These are phyloP conservation scores for Drosophila bocki DNA, from an alignment of 1,140 invertebrate genomes.

Conservation along the genomic window DNA sequence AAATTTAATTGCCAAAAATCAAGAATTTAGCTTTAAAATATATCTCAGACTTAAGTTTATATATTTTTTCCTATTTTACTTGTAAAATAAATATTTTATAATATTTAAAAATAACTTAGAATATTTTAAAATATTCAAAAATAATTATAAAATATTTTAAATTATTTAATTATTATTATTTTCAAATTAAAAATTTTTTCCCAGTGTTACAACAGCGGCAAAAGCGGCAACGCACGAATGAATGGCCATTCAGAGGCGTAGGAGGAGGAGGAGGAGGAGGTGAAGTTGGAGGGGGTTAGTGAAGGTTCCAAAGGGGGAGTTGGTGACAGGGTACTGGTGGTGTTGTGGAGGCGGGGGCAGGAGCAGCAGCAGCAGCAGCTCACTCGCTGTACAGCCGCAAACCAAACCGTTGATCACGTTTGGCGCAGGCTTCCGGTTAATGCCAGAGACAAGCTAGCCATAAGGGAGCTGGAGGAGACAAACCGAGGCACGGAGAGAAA, in stretches of 20 bases:
- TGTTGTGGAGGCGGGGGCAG: slow-evolving; percentile 25
- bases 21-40: background rate
- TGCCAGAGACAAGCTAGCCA: slow-evolving; percentile 54
- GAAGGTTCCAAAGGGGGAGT: slow-evolving; percentile 5
- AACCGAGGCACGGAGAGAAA: slow-evolving; percentile 13
- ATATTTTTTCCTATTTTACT: background rate
- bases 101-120: background rate
- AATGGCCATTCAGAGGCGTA: slow-evolving; percentile 60
- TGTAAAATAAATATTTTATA: background rate
- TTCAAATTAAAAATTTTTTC: background rate
- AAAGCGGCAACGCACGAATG: slow-evolving; percentile 64
- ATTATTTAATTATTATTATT: too few relatives aligned
- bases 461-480: slow-evolving; percentile 53
- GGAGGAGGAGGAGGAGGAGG: slow-evolving; percentile 8
- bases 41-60: background rate
- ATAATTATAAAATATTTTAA: too few relatives aligned
- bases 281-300: slow-evolving; percentile 5
- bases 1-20: background rate
- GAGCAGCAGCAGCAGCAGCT: slow-evolving; percentile 55
- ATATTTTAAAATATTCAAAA: too few relatives aligned
- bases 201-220: slow-evolving; percentile 11
- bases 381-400: slow-evolving; percentile 67
- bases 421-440: slow-evolving; percentile 85
- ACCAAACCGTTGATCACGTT: slow-evolving; percentile 84
- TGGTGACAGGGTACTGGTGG: background rate